These are phyloP conservation scores for Tetramorium bicarinatum DNA, from an alignment of 2,888 invertebrate species.

Conservation along the genomic window DNA sequence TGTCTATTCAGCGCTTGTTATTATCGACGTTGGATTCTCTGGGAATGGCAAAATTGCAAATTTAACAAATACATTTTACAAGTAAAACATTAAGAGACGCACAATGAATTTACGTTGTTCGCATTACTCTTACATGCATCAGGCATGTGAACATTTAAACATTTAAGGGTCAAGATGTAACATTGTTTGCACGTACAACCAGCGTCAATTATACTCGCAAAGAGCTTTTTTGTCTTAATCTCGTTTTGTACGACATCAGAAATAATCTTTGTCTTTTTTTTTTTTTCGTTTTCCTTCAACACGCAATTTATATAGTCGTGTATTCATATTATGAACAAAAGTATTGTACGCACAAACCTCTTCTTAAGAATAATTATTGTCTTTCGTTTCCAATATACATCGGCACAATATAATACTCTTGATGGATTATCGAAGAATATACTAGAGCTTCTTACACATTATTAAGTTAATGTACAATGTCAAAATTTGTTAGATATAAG, in stretches of 20 bases:
- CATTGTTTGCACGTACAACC: conserved; percentile 35
- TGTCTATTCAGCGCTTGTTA: conserved; percentile 22
- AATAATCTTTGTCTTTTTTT: neutral
- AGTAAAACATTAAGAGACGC: conserved; percentile 5
- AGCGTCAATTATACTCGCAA: conserved; percentile 26
- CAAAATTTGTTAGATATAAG: conserved; percentile 73
- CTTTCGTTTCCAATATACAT: conserved; percentile 65
- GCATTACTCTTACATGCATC: conserved; percentile 11
- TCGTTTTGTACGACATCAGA: neutral
- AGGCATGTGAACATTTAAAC: conserved; percentile 24
- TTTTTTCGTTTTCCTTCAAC: conserved; percentile 13
- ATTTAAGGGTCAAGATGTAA: conserved; percentile 54
- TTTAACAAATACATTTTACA: conserved; percentile 5
- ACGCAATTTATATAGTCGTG: conserved; percentile 43
- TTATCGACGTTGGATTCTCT: neutral
- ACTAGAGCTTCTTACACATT: conserved; percentile 66
- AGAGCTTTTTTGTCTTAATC: conserved; percentile 11
- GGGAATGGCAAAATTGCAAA: neutral
- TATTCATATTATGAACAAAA: conserved; percentile 51
- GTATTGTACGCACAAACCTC: conserved; percentile 63
- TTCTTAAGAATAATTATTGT: conserved; percentile 75
- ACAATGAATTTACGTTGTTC: neutral
- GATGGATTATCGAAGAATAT: conserved; percentile 63
- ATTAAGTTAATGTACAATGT: conserved; percentile 69
- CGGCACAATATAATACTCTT: conserved; percentile 26